phyloP scores from a whole-genome alignment of 2,113 vertebrate species.

The Vimba vimba region DNA sequence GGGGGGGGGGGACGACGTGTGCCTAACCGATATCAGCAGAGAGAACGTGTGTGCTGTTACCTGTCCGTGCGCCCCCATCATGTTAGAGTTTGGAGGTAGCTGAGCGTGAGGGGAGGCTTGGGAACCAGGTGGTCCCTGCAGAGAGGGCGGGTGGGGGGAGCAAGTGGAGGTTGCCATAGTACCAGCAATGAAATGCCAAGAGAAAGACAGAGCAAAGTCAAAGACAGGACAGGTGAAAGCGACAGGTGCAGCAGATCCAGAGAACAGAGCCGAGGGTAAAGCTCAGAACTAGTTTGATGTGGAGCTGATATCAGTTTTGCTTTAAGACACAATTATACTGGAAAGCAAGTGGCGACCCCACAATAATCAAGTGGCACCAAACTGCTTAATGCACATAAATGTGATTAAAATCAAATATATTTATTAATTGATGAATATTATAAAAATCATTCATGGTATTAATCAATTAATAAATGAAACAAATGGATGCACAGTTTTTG shows the following conservation, averaged over 20 bases:
- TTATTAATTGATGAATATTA: too few relatives aligned
- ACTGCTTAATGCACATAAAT: too few relatives aligned
- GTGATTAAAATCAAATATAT: too few relatives aligned
- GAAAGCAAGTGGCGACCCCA: not conserved
- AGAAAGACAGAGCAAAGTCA: slow-evolving; percentile 7
- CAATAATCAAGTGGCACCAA: too few relatives aligned
- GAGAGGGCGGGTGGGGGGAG: not conserved
- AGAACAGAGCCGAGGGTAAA: not conserved
- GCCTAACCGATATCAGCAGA: not conserved
- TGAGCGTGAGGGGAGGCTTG: slow-evolving; percentile 61
- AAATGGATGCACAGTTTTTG: too few relatives aligned
- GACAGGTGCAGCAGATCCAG: not conserved
- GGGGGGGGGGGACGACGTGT: not conserved
- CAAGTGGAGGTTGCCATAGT: slow-evolving; percentile 25
- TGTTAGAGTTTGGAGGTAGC: slow-evolving; percentile 57
- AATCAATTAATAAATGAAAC: too few relatives aligned
- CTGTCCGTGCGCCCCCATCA: slow-evolving; percentile 59
- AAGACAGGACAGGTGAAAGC: slow-evolving; percentile 11
- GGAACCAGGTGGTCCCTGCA: slow-evolving; percentile 61
- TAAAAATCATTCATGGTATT: too few relatives aligned
- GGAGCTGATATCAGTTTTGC: not conserved
- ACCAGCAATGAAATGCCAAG: slow-evolving; percentile 22
- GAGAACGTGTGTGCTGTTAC: slow-evolving; percentile 41
- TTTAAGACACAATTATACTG: not conserved
- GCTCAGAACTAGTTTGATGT: not conserved